Evolutionary conservation across 1,140 invertebrate species (phyloP).

Genomic region (Globodera ellingtonae): DNA sequence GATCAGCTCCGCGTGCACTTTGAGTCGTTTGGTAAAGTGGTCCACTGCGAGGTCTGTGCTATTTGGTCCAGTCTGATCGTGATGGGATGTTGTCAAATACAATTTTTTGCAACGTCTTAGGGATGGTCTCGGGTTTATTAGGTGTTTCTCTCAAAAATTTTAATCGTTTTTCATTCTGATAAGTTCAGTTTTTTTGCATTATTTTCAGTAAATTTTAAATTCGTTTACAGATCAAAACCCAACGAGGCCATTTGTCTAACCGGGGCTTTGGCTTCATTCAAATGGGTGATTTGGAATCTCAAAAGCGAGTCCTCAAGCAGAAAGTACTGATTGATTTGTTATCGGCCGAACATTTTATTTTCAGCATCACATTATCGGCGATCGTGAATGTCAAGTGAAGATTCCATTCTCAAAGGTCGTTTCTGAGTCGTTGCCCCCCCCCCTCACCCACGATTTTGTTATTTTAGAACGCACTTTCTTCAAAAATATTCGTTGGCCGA

Average conservation of each 20-base stretch:
- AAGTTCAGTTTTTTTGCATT: not conserved
- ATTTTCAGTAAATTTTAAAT: not conserved
- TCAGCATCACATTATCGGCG: constrained; percentile 41
- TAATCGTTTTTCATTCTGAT: too few relatives aligned
- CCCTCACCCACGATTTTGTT: not conserved
- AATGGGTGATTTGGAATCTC: constrained; percentile 68
- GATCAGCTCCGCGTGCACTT: constrained; percentile 69
- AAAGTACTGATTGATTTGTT: not conserved
- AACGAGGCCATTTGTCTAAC: constrained; percentile 67
- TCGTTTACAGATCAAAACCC: constrained; percentile 17
- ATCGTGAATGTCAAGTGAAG: constrained; percentile 47
- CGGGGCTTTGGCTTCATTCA: constrained; percentile 70
- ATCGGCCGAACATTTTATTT: not conserved
- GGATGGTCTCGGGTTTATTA: too few relatives aligned
- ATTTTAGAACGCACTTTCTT: constrained; percentile 23
- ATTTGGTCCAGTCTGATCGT: not conserved
- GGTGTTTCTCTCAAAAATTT: too few relatives aligned
- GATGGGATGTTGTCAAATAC: too few relatives aligned
- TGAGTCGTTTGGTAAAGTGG: constrained; percentile 68
- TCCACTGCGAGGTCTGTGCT: constrained; percentile 68
- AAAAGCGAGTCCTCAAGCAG: constrained; percentile 54
- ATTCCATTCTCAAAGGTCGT: constrained; percentile 34
- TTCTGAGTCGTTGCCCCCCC: not conserved
- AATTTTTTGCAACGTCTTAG: too few relatives aligned
- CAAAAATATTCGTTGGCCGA: constrained; percentile 68